Conservation (phyloP, 2,888 invertebrate genomes). For the Exephanes ischioxanthus region DNA sequence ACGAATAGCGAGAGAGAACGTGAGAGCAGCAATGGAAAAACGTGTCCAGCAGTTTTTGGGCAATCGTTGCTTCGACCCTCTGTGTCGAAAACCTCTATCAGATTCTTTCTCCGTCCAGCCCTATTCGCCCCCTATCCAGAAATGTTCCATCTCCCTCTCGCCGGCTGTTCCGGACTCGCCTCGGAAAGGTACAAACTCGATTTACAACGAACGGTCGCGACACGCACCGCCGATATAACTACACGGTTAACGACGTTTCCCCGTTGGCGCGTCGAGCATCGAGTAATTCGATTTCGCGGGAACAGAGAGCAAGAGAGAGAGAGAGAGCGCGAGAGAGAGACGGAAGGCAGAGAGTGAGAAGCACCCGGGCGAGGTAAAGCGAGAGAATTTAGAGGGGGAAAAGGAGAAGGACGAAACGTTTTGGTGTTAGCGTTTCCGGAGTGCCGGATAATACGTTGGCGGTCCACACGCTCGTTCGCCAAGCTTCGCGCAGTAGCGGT, state of each 20-base stretch:
- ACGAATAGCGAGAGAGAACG: neutral
- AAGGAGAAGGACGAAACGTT: conserved; percentile 45
- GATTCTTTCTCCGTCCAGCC: conserved; percentile 23
- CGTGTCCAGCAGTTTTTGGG: conserved; percentile 51
- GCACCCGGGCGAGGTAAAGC: conserved; percentile 19
- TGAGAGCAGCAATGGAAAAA: conserved; percentile 51
- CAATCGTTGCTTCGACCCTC: conserved; percentile 45
- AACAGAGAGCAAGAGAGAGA: conserved; percentile 62
- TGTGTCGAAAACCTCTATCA: conserved; percentile 18
- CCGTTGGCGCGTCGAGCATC: conserved; percentile 82
- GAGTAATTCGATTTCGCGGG: conserved; percentile 81
- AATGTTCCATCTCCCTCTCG: conserved; percentile 2
- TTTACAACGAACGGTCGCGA: conserved; percentile 80
- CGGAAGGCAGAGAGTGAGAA: conserved; percentile 72
- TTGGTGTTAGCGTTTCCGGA: conserved; percentile 59
- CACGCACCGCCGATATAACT: conserved; percentile 82
- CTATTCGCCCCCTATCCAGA: conserved; percentile 20
- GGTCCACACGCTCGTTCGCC: conserved; percentile 50
- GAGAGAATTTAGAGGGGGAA: conserved; percentile 50
- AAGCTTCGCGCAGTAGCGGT: conserved; percentile 40
- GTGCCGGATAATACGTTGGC: conserved; percentile 66
- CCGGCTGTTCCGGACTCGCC: conserved; percentile 28
- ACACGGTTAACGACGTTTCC: conserved; percentile 83
- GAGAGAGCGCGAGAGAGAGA: conserved; percentile 49
- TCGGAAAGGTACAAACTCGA: conserved; percentile 80